phyloP scores from a whole-genome alignment of 1,140 invertebrate species.

The Acromyrmex echinatior region DNA sequence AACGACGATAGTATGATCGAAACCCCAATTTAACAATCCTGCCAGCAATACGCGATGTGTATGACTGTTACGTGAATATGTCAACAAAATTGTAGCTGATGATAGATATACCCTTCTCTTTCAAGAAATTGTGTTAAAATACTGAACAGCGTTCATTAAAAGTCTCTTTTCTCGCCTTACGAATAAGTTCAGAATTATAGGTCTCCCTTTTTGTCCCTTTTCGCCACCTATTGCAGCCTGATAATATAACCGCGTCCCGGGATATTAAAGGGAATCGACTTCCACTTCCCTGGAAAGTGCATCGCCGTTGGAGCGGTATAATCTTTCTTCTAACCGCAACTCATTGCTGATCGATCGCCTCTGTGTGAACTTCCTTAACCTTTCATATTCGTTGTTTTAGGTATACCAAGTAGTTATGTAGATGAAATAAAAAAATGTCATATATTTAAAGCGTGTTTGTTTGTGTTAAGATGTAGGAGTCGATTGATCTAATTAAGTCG shows the following conservation, averaged over 20 bases:
- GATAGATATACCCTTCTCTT: not conserved
- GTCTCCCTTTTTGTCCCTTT: constrained; percentile 25
- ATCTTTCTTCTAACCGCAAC: constrained; percentile 63
- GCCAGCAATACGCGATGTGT: constrained; percentile 4
- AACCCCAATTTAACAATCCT: constrained; percentile 3
- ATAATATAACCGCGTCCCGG: constrained; percentile 49
- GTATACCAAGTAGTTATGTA: not conserved
- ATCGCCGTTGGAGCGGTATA: constrained; percentile 59
- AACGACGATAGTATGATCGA: constrained; percentile 4
- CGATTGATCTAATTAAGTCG: too few relatives aligned
- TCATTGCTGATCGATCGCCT: constrained; percentile 60
- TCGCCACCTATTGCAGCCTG: constrained; percentile 18
- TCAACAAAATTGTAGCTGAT: constrained; percentile 9
- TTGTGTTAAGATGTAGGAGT: not conserved
- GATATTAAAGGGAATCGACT: constrained; percentile 68
- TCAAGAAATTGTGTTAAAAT: not conserved
- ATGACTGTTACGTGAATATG: not conserved
- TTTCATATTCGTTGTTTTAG: constrained; percentile 18
- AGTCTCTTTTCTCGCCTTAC: constrained; percentile 39
- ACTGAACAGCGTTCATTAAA: constrained; percentile 14
- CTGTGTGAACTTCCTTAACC: constrained; percentile 37
- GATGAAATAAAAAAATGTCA: not conserved
- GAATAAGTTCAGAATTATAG: constrained; percentile 42
- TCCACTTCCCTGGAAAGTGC: constrained; percentile 53
- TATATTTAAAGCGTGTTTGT: not conserved